Conservation (phyloP, 2,797 vertebrate species). For the Eulemur rubriventer region DNA sequence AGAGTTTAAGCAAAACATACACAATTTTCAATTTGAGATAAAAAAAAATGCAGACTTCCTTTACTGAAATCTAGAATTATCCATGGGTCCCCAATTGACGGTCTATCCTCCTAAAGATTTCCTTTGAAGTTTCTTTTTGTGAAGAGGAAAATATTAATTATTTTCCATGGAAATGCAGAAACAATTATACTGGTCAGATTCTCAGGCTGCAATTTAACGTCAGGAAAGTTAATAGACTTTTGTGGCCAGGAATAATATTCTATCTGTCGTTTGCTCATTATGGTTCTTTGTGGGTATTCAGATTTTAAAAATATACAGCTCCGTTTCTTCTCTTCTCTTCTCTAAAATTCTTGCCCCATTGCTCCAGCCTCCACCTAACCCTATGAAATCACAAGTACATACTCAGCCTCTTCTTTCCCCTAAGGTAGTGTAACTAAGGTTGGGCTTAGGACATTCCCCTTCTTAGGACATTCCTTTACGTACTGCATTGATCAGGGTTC, state of each 20-base stretch:
- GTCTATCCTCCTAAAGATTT: not conserved
- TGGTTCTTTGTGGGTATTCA: not conserved
- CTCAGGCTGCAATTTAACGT: not conserved
- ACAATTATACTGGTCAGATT: not conserved
- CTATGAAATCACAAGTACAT: not conserved
- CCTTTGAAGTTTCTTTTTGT: not conserved
- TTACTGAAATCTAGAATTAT: not conserved
- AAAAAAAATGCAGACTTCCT: no score
- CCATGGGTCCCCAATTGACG: not conserved
- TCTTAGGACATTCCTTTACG: not conserved
- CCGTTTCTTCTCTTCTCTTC: not conserved
- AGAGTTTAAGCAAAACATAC: not conserved
- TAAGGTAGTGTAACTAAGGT: not conserved
- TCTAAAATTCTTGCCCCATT: not conserved
- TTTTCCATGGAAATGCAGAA: not conserved
- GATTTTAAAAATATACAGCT: not conserved
- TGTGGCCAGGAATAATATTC: not conserved
- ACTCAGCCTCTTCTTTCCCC: not conserved
- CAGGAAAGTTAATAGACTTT: not conserved
- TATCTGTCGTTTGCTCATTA: not conserved
- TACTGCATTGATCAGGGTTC: not conserved
- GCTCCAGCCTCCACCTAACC: fast-evolving
- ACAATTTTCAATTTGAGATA: not conserved
- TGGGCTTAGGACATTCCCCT: not conserved
- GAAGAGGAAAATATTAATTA: not conserved